Base-by-base conservation (phyloP, 2,888 invertebrate genomes). In the Baronia brevicornis region DNA sequence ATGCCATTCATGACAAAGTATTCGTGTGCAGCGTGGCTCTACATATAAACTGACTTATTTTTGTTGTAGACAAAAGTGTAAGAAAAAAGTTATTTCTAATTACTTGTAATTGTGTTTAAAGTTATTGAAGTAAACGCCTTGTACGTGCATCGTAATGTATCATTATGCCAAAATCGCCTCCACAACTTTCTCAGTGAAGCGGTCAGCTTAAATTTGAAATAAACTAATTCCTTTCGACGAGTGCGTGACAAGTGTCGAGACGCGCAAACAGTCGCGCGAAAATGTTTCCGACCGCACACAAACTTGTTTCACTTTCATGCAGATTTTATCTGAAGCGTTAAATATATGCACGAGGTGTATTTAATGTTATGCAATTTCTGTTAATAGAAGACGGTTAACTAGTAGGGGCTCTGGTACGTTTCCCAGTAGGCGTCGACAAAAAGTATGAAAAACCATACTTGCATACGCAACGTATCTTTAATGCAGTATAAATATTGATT, bases 101-200 rank as follows among this genome's bases (percentile, higher is more conserved):
- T 23, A 33, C 8, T 20, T 36, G 27, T 39, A 31, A 29, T 40
- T 37, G 33, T 38, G 28, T 37, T 34, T 36, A 35, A 30, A 32
- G 32, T 28, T 37, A 28, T 35, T 39, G 38, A 39, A 32, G 28
- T 33, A 38, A 41, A 41, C 37, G 23, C 28, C 13, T 42, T 47
- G 54, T 52, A 59, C 61, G 62, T 78, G 75, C 53, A 54, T 59
- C 55, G 58, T 53, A 62, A 63, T 51, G 46, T n/a, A n/a, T n/a
- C 54, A 56, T 64, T 64, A 60, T 51, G 51, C 59, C 64, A 59
- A 55, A 56, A 66, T 60, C 53, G 61, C 65, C 65, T 72, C 71
- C 68, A 63, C 72, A 63, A 77, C 73, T 78, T 77, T 75, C 75
- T 77, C 56, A 57, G 54, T 57, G 48, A 56, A 64, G 62, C 59